These are phyloP conservation scores for Xanthorhoe spadicearia DNA, from an alignment of 2,888 invertebrate species.

Conservation along the genomic window DNA sequence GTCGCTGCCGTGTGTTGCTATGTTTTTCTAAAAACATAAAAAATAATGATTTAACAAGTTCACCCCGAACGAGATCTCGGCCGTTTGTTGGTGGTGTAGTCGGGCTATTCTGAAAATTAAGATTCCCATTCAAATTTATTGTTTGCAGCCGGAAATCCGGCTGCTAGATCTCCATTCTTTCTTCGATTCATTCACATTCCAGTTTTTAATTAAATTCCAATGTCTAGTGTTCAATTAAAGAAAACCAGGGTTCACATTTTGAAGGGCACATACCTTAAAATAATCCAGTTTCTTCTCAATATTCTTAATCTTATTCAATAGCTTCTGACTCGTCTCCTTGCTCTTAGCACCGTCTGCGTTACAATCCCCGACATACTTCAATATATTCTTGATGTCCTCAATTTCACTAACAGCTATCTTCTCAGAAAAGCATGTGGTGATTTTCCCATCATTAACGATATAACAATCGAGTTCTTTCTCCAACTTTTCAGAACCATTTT, in stretches of 20 bases:
- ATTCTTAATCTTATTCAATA: conserved; percentile 57
- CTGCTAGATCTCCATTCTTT: no score
- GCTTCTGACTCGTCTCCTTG: conserved; percentile 27
- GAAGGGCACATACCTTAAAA: conserved; percentile 72
- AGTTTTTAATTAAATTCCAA: no score
- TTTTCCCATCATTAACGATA: conserved; percentile 48
- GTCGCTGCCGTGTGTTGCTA: conserved; percentile 42
- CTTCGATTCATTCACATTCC: no score
- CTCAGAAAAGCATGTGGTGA: conserved; percentile 73
- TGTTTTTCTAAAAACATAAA: conserved; percentile 63
- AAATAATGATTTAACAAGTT: no score
- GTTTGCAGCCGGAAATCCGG: no score
- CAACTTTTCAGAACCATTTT: conserved; percentile 51
- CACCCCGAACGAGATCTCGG: no score
- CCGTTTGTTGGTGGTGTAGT: no score
- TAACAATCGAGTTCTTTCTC: conserved; percentile 53
- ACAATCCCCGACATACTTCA: conserved; percentile 65
- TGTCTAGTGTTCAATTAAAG: no score
- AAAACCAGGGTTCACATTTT: no score
- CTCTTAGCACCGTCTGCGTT: conserved; percentile 57
- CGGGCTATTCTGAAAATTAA: no score
- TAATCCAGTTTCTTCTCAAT: conserved; percentile 54
- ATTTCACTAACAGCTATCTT: conserved; percentile 67
- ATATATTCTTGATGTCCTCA: conserved; percentile 66
- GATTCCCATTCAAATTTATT: no score